Evolutionary conservation across 1,140 invertebrate genomes (phyloP).

Genomic region (Phortica variegata): DNA sequence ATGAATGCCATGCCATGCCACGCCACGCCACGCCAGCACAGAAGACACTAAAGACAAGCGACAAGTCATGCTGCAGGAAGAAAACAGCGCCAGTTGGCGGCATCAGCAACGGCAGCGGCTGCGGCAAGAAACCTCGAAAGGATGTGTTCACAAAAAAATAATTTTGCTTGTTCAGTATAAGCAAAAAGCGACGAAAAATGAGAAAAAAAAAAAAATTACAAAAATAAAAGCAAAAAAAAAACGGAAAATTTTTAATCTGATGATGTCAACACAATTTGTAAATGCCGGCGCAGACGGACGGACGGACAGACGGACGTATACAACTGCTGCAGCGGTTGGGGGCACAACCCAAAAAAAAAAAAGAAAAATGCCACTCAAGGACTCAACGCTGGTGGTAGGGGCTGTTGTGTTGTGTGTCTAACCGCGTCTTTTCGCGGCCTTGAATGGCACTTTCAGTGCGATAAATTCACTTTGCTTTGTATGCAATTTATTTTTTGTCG

Average conservation of each 20-base stretch:
- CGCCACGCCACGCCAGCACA: conserved; percentile 42
- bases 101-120: conserved; percentile 12
- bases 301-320: conserved; percentile 18
- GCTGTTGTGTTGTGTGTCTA: too few species aligned
- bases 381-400: conserved; percentile 49
- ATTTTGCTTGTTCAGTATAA: conserved; percentile 41
- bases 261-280: conserved; percentile 54
- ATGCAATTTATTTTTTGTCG: too few species aligned
- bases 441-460: too few species aligned
- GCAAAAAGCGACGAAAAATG: conserved; percentile 1
- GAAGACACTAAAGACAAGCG: not conserved
- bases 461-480: too few species aligned
- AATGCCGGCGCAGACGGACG: too few species aligned
- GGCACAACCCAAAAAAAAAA: not conserved
- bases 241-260: conserved; percentile 44
- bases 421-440: too few species aligned
- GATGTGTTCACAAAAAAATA: too few species aligned
- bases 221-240: not conserved
- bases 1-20: too few species aligned
- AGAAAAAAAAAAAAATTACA: not conserved
- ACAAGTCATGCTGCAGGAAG: too few species aligned
- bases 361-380: conserved; percentile 39
- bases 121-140: conserved; percentile 1
- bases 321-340: too few species aligned
- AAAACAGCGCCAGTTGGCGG: too few species aligned